Base-by-base conservation (phyloP, 2,888 invertebrate genomes). In the Andrena bucephala region DNA sequence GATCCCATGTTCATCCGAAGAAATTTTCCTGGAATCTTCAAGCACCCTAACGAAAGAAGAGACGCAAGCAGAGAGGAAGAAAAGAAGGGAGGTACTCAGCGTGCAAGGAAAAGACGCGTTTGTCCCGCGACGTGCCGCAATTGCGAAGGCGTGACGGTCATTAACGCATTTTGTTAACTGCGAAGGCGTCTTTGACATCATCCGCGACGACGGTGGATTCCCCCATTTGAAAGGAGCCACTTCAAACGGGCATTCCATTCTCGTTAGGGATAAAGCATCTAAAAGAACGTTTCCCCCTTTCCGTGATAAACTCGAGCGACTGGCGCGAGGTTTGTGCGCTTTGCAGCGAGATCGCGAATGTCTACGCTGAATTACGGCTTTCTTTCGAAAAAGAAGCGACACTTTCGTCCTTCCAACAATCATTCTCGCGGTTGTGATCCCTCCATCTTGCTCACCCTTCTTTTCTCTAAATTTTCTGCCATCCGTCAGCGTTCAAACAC, bases 101-200 rank as follows among this genome's bases (percentile, higher is more conserved):
- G n/a, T n/a, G 16, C 20, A 29, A 36, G 42, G 13, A 68, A 42
- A 73, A 29, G 29, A 1, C 24, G 31, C 31, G 70, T 63, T 68
- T 57, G 59, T 36, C 7, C 36, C n/a, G 33, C 16, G 31, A 27
- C 60, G 59, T 73, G 81, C 67, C 83, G 69, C 87, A 87, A 87
- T 89, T 87, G 86, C 83, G 84, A 81, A 85, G 75, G 16, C 42
- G 74, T 84, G 72, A 7, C 54, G 29, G 31, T 75, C 84, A 76
- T 83, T 82, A 84, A 76, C 80, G 79, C 81, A 79, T 87, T 83
- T 89, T 86, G 87, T 89, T 90, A 90, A 90, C 89, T 82, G 76
- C 79, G 54, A 70, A 69, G 74, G 68, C 50, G 20, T 54, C 52
- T 50, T 62, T 36, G 70, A 63, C 57, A 62, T 70, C 48, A 27